Percentiles rank a stretch among this genome's conserved stretches.
These are phyloP conservation scores for Tribolium madens DNA, from an alignment of 1,140 invertebrate species.

Conservation along the genomic window DNA sequence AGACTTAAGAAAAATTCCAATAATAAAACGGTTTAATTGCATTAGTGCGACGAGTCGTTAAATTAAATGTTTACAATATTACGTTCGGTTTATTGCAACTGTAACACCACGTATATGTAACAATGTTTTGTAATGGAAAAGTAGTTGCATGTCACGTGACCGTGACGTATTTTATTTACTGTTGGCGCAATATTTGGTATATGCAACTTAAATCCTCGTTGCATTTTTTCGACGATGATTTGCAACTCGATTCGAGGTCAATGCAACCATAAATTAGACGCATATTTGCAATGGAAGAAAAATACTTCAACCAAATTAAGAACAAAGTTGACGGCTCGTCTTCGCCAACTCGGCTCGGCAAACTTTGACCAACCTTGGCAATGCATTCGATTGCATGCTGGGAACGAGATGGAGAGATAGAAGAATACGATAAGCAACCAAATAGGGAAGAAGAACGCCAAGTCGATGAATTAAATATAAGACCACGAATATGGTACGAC, in stretches of 20 bases:
- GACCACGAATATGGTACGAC: conserved; percentile 8
- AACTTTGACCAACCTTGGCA: background rate
- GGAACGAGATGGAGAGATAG: background rate
- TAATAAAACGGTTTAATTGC: conserved; percentile 23
- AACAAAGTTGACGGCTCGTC: too few relatives aligned
- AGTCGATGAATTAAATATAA: conserved; percentile 23
- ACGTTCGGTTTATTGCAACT: conserved; percentile 22
- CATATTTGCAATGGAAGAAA: background rate
- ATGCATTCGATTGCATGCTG: background rate
- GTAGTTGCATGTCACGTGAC: conserved; percentile 1
- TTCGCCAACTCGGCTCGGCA: background rate
- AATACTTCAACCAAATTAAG: conserved; percentile 4
- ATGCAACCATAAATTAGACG: conserved; percentile 34
- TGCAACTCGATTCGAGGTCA: conserved; percentile 36
- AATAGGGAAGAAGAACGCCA: conserved; percentile 7
- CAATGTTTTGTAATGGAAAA: conserved; percentile 18
- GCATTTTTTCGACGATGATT: conserved; percentile 26
- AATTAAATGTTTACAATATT: conserved; percentile 35
- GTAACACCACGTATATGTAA: conserved; percentile 18
- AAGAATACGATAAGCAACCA: conserved; percentile 3
- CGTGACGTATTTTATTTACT: conserved; percentile 29
- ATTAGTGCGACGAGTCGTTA: conserved; percentile 25
- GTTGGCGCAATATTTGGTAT: conserved; percentile 15
- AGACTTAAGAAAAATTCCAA: background rate
- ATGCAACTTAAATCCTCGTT: background rate